phyloP scores from a whole-genome alignment of 1,140 invertebrate genomes.

The Carcinoscorpius rotundicauda region DNA sequence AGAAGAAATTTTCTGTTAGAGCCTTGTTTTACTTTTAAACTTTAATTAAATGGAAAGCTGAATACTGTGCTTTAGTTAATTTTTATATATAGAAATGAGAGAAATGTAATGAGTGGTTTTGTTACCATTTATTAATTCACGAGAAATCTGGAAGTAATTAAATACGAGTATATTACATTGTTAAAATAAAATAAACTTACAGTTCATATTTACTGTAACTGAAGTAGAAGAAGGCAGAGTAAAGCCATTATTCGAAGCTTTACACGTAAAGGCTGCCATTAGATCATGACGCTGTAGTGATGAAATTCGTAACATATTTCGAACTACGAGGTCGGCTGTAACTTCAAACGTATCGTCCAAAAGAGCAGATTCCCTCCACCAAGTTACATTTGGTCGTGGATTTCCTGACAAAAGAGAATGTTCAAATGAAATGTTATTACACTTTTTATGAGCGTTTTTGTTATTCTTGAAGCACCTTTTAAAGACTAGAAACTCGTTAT shows the following conservation, averaged over 20 bases:
- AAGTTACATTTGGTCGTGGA: conserved; percentile 60
- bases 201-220: conserved; percentile 26
- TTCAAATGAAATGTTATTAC: background rate
- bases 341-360: conserved; percentile 67
- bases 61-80: no score
- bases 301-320: conserved; percentile 60
- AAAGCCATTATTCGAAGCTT: conserved; percentile 33
- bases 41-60: no score
- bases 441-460: no score
- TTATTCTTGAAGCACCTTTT: no score
- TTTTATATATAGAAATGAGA: no score
- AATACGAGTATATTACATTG: no score
- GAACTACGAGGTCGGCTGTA: conserved; percentile 49
- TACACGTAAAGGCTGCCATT: conserved; percentile 59
- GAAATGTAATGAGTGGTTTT: no score
- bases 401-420: conserved; percentile 42
- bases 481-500: no score
- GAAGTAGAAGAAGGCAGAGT: conserved; percentile 23
- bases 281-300: conserved; percentile 61
- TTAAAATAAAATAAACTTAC: conserved; percentile 12
- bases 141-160: no score
- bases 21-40: no score
- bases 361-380: conserved; percentile 67
- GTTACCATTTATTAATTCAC: no score
- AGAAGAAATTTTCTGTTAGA: no score